Evolutionary conservation across 1,140 invertebrate species (phyloP), one percentile per base, ranked within the genome.

Genomic region (Neodiprion fabricii): DNA sequence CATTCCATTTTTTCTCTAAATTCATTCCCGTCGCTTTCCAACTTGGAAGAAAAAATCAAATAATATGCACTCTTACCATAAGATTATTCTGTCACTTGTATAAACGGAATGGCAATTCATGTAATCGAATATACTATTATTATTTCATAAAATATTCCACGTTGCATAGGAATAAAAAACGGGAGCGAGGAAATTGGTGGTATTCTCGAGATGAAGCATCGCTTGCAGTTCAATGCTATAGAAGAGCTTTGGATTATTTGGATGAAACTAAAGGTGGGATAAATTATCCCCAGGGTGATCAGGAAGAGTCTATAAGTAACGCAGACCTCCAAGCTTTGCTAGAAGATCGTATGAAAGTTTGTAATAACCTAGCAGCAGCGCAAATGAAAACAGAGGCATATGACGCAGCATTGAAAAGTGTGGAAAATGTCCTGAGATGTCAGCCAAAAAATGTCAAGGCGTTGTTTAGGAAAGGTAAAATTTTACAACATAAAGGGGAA

Each of bases 401-500:
- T 82, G 95, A 96, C 80, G 92, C 93, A 47, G 96, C 96, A 14
- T 87, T 96, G 7, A 90, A 91, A 81, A 96, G 95, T 40, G 92
- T 97, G 28, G 93, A 96, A 66, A 90, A 92, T 84, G 96, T 97
- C 1, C 85, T 98, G 9, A 89, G 90, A 74, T 93, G 94, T 84
- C 94, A 97, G 84, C 95, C 96, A 12, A 88, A 93, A 74, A 98
- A 98, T 89, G 92, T 95, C 0, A 98, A 98, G 88, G 96, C 96
- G 7, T 85, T 98, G 8, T 97, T 94, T 85, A 92, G 96, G 79
- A 96, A 97, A 90, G 95, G 85, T 73, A 87, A 84, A 83, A 92
- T 94, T 83, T 82, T 93, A 8, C 89, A 90, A 71, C 88, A 88
- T 1, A 91, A 92, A 85, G 90, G 91, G 1, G 89, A 94, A 73